phyloP scores from a whole-genome alignment of 2,113 vertebrate species.

The Amazona guildingii region DNA sequence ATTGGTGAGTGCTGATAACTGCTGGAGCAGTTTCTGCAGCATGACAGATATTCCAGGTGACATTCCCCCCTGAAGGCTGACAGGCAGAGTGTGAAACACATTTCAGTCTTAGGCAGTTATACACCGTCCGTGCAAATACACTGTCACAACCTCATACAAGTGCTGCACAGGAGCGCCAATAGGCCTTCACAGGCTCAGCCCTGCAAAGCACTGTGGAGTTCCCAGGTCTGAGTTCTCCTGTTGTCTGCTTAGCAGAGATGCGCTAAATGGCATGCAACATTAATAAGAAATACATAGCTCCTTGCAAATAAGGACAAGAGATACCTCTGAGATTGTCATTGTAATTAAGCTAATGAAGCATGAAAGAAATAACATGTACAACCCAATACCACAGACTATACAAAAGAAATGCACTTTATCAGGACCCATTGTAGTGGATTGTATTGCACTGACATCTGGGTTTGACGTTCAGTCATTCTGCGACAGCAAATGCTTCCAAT shows the following conservation, averaged over 20 bases:
- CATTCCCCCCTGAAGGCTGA: not conserved
- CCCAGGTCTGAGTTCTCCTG: not conserved
- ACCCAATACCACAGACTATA: not conserved
- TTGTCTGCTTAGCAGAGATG: not conserved
- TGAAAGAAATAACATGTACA: not conserved
- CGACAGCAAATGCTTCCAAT: not conserved
- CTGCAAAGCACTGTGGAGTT: not conserved
- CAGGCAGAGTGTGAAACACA: not conserved
- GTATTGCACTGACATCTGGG: not conserved
- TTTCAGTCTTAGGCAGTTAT: not conserved
- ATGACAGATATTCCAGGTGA: not conserved
- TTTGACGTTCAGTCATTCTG: not conserved
- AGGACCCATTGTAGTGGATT: not conserved
- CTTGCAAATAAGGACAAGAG: not conserved
- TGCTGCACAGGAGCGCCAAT: not conserved
- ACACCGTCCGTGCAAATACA: fast-evolving
- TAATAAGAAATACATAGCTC: not conserved
- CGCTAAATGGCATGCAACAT: not conserved
- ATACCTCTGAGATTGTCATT: not conserved
- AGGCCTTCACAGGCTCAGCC: not conserved
- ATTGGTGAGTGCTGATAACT: not conserved
- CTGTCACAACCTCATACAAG: not conserved
- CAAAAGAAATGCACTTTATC: not conserved
- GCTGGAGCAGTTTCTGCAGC: not conserved
- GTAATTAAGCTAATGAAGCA: not conserved